Conservation (phyloP, 1,140 invertebrate species). For the Anastatus disparis region DNA sequence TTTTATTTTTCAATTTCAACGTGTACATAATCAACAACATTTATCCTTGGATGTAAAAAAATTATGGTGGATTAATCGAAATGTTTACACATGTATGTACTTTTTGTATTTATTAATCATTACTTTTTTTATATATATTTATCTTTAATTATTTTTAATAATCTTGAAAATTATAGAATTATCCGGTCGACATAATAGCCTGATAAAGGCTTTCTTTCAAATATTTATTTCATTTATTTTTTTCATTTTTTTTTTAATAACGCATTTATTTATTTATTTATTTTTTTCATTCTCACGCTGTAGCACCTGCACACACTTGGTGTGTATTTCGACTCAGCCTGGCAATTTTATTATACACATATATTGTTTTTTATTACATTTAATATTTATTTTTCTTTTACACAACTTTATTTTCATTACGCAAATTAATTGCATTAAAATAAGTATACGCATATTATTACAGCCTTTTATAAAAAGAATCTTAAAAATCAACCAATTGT, state of each 20-base stretch:
- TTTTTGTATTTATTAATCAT: constrained; percentile 17
- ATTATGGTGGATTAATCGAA: constrained; percentile 35
- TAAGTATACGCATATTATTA: constrained; percentile 30
- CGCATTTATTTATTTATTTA: background rate
- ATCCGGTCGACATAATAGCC: constrained; percentile 2
- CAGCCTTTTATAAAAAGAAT: constrained; percentile 24
- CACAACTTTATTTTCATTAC: background rate
- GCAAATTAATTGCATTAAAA: constrained; percentile 3
- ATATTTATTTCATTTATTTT: background rate
- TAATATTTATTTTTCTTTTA: background rate
- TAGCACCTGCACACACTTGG: constrained; percentile 36
- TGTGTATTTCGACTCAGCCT: constrained; percentile 23
- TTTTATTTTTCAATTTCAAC: constrained; percentile 52
- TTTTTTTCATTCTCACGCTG: background rate
- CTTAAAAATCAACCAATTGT: constrained; percentile 3
- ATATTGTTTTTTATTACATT: background rate
- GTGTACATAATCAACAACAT: constrained; percentile 52
- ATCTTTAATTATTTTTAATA: constrained; percentile 5
- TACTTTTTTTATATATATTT: too few species aligned
- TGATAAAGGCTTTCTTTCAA: background rate
- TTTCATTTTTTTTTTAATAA: background rate
- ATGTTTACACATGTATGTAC: constrained; percentile 25
- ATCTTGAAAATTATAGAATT: constrained; percentile 29
- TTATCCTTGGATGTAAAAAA: constrained; percentile 49
- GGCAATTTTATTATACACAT: constrained; percentile 8